phyloP scores from a whole-genome alignment of 2,797 vertebrate species.

The Phataginus tetradactyla region DNA sequence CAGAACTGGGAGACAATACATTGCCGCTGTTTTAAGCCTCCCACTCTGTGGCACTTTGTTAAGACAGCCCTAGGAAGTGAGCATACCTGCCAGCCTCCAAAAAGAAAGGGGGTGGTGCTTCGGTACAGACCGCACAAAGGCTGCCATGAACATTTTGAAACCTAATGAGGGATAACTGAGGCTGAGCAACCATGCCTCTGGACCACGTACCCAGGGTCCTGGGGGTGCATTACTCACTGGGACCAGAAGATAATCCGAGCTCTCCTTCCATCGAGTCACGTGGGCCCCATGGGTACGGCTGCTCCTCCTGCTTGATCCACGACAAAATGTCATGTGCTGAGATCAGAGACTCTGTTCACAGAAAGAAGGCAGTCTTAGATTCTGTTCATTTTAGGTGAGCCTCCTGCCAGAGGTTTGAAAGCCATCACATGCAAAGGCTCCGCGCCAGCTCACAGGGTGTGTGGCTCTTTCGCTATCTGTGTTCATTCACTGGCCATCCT shows the following conservation, averaged over 20 bases:
- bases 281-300: conserved; percentile 84
- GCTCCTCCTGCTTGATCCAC: conserved; percentile 89
- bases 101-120: background rate
- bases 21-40: background rate
- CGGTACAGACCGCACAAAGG: background rate
- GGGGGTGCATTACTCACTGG: conserved; percentile 72
- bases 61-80: background rate
- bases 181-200: background rate
- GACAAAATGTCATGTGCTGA: conserved; percentile 88
- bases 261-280: conserved; percentile 86
- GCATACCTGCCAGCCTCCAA: background rate
- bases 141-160: fast-evolving
- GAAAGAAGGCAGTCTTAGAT: conserved; percentile 32
- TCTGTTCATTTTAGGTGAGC: background rate
- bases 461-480: no score
- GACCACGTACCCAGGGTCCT: background rate
- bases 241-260: conserved; percentile 81
- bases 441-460: fast-evolving
- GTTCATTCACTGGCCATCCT: no score
- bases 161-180: fast-evolving
- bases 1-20: background rate
- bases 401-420: background rate
- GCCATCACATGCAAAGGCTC: background rate
- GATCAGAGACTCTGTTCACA: conserved; percentile 83
- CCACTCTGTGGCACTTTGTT: background rate